Evolutionary conservation across 2,113 vertebrate genomes (phyloP).

Genomic region (Rhinogobius similis): DNA sequence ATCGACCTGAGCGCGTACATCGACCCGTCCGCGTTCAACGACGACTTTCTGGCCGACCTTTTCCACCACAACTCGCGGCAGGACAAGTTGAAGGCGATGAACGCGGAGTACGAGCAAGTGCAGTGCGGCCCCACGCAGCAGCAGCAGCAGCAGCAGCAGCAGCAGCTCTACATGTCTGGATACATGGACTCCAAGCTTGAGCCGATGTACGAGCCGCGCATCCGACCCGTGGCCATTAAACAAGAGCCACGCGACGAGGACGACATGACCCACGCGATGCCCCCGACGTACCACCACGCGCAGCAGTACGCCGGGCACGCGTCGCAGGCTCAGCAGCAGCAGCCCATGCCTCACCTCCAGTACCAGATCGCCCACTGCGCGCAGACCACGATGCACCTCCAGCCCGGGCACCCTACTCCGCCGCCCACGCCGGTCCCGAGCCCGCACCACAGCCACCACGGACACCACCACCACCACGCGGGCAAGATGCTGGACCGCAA

Average conservation of each 20-base stretch:
- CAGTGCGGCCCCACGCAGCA: conserved; percentile 60
- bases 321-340: conserved; percentile 57
- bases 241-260: conserved; percentile 93
- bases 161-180: conserved; percentile 82
- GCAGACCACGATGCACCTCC: conserved; percentile 95
- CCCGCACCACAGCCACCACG: conserved; percentile 81
- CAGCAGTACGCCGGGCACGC: conserved; percentile 65
- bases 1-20: conserved; percentile 99
- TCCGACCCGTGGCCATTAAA: conserved; percentile 92
- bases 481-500: conserved; percentile 80
- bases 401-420: conserved; percentile 93
- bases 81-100: conserved; percentile 86
- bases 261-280: conserved; percentile 81
- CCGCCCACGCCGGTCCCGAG: conserved; percentile 96
- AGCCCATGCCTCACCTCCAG: conserved; percentile 89
- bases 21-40: conserved; percentile 95
- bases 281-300: conserved; percentile 80
- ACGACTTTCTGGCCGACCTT: conserved; percentile 97
- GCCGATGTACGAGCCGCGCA: conserved; percentile 84
- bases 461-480: conserved; percentile 67
- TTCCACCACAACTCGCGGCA: conserved; percentile 90
- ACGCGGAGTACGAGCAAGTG: conserved; percentile 85
- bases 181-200: conserved; percentile 89
- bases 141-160: conserved; percentile 76
- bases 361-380: conserved; percentile 96